Percentiles rank a stretch among this genome's conserved stretches.
Evolutionary conservation across 2,888 invertebrate species (phyloP).

Genomic region (Drosophila austrosaltans): DNA sequence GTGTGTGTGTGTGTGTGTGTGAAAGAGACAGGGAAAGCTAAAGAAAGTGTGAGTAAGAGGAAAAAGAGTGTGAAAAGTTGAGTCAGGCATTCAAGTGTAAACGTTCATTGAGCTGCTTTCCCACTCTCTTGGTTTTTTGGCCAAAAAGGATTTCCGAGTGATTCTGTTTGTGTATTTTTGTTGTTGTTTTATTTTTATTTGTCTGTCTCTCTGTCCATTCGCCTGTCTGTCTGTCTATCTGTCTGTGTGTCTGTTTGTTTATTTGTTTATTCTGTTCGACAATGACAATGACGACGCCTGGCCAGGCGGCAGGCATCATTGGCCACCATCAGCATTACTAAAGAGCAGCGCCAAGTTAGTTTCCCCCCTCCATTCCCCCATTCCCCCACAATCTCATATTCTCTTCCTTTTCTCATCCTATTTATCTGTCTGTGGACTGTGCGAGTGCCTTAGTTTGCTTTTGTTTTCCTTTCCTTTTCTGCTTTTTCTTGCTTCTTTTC

Average conservation of each 20-base stretch:
- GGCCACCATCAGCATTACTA: constrained; percentile 32
- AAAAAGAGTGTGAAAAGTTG: constrained; percentile 35
- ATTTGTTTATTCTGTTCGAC: constrained; percentile 29
- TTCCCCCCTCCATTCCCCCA: too few species aligned
- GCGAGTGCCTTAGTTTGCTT: constrained; percentile 3
- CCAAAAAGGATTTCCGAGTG: constrained; percentile 44
- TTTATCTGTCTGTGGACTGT: background rate
- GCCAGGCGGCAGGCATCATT: constrained; percentile 54
- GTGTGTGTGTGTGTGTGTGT: background rate
- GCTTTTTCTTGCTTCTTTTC: constrained; percentile 5
- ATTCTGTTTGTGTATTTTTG: constrained; percentile 22
- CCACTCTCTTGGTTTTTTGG: constrained; percentile 23
- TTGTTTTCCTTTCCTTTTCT: constrained; percentile 6
- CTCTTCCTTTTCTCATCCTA: background rate
- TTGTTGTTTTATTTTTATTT: constrained; percentile 25
- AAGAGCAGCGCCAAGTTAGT: background rate
- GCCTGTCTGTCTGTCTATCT: background rate
- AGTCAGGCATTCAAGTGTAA: constrained; percentile 47
- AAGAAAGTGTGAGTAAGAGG: background rate
- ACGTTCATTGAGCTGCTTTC: constrained; percentile 35
- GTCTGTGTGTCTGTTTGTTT: constrained; percentile 40
- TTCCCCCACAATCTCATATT: background rate
- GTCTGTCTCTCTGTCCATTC: background rate
- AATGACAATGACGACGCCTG: constrained; percentile 32
- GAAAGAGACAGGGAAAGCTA: background rate